Percentiles rank a stretch among this genome's conserved stretches.
phyloP scores from a whole-genome alignment of 2,888 invertebrate species.

The Erebia palarica region DNA sequence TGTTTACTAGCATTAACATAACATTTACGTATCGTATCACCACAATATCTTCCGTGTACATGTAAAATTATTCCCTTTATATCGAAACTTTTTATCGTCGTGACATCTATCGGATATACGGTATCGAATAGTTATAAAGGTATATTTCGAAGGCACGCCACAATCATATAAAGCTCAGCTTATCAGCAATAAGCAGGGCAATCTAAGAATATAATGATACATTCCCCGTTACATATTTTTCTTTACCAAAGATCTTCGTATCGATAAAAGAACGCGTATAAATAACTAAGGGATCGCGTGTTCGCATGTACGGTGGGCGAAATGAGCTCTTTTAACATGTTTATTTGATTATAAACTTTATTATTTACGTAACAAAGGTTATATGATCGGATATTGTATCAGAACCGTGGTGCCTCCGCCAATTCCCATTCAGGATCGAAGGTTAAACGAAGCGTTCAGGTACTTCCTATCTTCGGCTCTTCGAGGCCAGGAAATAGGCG shows the following conservation, averaged over 20 bases:
- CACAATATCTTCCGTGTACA: conserved; percentile 15
- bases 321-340: conserved; percentile 5
- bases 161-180: conserved; percentile 35
- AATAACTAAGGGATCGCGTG: conserved; percentile 37
- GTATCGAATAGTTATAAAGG: conserved; percentile 10
- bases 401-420: conserved; percentile 26
- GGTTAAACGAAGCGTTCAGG: conserved; percentile 74
- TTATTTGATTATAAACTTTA: conserved; percentile 29
- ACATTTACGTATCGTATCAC: conserved; percentile 17
- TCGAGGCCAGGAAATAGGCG: conserved; percentile 49
- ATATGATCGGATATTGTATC: conserved; percentile 18
- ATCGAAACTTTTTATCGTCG: conserved; percentile 29
- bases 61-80: conserved; percentile 26
- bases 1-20: conserved; percentile 6
- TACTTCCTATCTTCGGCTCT: conserved; percentile 52
- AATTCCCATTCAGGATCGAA: conserved; percentile 69
- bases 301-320: conserved; percentile 29
- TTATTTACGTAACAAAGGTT: conserved; percentile 18
- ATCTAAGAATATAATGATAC: conserved; percentile 32
- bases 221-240: conserved; percentile 30
- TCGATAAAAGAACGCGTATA: conserved; percentile 36
- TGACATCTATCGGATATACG: conserved; percentile 19
- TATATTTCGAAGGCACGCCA: conserved; percentile 25
- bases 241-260: conserved; percentile 33
- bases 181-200: conserved; percentile 33